These are phyloP conservation scores for Galaxias olidus DNA, from an alignment of 2,797 vertebrate species.

Conservation along the genomic window DNA sequence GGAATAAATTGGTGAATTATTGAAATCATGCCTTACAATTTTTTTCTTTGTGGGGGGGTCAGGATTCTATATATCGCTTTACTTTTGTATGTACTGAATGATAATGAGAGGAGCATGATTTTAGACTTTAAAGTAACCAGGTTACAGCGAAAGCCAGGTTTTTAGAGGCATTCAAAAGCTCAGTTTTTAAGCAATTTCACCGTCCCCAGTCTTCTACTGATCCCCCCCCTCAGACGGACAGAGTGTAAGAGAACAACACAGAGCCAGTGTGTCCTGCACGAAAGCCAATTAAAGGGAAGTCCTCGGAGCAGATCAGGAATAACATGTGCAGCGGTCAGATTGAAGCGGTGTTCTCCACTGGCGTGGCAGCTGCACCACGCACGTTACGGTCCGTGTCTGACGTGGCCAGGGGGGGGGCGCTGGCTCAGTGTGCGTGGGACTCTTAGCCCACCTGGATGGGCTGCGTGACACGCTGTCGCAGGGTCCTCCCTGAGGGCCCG, in stretches of 20 bases:
- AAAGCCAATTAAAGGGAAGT: conserved; percentile 31
- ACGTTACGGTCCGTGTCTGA: not conserved
- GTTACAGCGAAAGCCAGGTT: conserved; percentile 16
- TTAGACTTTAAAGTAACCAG: too few species aligned
- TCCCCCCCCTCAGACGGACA: conserved; percentile 4
- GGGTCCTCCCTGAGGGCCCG: conserved; percentile 44
- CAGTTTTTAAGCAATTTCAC: conserved; percentile 43
- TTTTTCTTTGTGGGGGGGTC: too few species aligned
- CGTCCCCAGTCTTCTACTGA: conserved; percentile 1
- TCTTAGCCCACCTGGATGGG: conserved; percentile 48
- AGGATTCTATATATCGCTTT: too few species aligned
- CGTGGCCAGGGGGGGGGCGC: conserved; percentile 24
- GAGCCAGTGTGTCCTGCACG: conserved; percentile 48
- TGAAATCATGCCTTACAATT: too few species aligned
- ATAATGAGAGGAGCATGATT: too few species aligned
- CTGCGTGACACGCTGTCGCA: conserved; percentile 61
- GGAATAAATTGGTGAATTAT: too few species aligned
- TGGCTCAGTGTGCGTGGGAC: conserved; percentile 53
- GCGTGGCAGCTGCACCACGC: conserved; percentile 12
- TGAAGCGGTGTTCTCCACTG: conserved; percentile 14
- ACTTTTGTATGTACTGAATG: too few species aligned
- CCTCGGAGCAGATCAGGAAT: conserved; percentile 38
- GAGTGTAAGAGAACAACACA: conserved; percentile 39
- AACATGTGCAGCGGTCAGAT: conserved; percentile 48
- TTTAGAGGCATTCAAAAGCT: conserved; percentile 42